phyloP scores from a whole-genome alignment of 2,797 vertebrate species.

The Schizopygopsis pylzovi region DNA sequence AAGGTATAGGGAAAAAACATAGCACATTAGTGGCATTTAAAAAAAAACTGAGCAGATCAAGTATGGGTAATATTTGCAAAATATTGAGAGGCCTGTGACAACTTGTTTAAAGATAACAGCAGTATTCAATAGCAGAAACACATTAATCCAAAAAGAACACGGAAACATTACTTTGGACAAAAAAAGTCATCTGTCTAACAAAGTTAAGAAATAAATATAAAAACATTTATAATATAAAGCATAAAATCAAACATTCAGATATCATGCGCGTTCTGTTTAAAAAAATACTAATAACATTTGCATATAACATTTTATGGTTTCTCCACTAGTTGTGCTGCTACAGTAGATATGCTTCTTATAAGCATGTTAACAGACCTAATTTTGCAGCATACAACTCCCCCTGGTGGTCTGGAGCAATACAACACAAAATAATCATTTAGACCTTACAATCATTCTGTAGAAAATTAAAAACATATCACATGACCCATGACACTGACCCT shows the following conservation, averaged over 20 bases:
- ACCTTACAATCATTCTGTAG: not conserved
- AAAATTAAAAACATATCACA: not conserved
- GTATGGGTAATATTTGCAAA: not conserved
- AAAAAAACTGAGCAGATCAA: constrained; percentile 39
- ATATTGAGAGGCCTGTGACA: not conserved
- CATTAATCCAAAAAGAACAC: not conserved
- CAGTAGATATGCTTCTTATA: not conserved
- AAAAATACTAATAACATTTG: not conserved
- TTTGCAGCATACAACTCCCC: not conserved
- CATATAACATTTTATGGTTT: not conserved
- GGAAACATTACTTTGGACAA: not conserved
- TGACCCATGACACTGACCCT: constrained; percentile 33
- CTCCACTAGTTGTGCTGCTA: not conserved
- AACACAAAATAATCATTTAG: not conserved
- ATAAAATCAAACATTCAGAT: not conserved
- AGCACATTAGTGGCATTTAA: constrained; percentile 17
- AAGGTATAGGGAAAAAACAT: constrained; percentile 33
- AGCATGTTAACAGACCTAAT: not conserved
- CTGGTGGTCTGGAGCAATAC: constrained; percentile 21
- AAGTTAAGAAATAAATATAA: not conserved
- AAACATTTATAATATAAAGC: not conserved
- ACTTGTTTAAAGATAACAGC: not conserved
- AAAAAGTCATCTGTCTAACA: not conserved
- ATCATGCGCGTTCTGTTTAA: too few species aligned
- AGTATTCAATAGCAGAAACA: not conserved